Evolutionary conservation across 2,797 vertebrate genomes (phyloP).

Genomic region (Saxicola maurus): DNA sequence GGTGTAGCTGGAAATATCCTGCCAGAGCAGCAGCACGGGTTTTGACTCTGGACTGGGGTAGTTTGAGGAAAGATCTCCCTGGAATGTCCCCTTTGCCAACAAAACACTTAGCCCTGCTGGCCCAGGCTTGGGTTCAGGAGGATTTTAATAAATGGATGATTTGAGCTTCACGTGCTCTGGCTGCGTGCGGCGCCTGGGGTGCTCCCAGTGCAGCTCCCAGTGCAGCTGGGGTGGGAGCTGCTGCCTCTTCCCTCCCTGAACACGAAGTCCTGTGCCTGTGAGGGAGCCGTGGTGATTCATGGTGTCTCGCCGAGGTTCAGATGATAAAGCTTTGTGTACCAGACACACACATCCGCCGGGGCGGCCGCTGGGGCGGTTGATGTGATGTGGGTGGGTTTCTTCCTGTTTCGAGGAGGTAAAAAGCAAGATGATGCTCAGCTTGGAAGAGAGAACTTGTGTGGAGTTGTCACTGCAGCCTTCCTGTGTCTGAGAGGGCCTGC

Average conservation of each 20-base stretch:
- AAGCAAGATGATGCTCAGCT: not conserved
- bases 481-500: not conserved
- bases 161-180: not conserved
- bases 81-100: not conserved
- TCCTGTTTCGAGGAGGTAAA: not conserved
- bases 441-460: not conserved
- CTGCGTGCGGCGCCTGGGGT: not conserved
- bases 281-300: not conserved
- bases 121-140: not conserved
- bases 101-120: not conserved
- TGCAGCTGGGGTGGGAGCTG: not conserved
- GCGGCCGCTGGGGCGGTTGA: not conserved
- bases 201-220: accelerated
- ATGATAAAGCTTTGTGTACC: not conserved
- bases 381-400: not conserved
- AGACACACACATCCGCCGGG: not conserved
- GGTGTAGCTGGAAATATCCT: not conserved
- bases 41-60: not conserved
- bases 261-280: not conserved
- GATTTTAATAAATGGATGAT: not conserved
- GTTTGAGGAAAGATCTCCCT: not conserved
- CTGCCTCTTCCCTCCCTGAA: not conserved
- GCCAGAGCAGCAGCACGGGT: accelerated
- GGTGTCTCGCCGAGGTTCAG: not conserved
- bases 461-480: not conserved